Evolutionary conservation across 2,113 vertebrate genomes (phyloP), one percentile per base, ranked within the genome.

Genomic region (Emydura subglobosa): DNA sequence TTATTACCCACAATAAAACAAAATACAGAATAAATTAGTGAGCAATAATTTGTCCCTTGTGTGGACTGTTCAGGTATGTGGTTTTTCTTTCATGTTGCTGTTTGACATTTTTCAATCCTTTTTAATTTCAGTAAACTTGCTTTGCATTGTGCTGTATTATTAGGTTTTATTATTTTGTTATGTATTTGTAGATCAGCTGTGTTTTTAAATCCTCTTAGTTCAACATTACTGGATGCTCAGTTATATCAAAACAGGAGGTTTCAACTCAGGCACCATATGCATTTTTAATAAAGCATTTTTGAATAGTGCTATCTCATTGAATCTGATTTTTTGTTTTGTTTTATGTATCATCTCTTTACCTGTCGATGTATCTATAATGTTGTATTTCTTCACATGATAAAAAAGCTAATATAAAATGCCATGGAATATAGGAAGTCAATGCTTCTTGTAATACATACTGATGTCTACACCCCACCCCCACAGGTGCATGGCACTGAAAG

Each of bases 161-260:
- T 91, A 86, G 53, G 51, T 50, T 65, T 87, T 82, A 39, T 27
- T 57, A 22, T 85, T 95, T 95, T 89, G 65, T 88, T 72, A 47
- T 54, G 50, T 82, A 47, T 10, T 0, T 61, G 31, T 61, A 55
- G 72, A 54, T 87, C 19, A 84, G 0, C 0, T 24, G 25, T 82
- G 53, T 10, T 34, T 91, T 44, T 54, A 55, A 90, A 61, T 86
- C 53, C 21, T 91, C 85, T 57, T 61, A 34, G 19, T 84, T 5
- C 59, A 57, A 0, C 34, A 12, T 57, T 93, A 81, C 61, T 61
- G 79, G 76, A 55, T 78, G 44, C 72, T 22, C 44, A 61, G 1
- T 25, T 39, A 51, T 49, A 51, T 29, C 54, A 42, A n/a, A 19
- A 49, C 79, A 29, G 49, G 29, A 82, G 34, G 25, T 80, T 94